These are phyloP conservation scores for Myocastor coypus DNA, from an alignment of 2,113 vertebrate genomes.

Conservation along the genomic window DNA sequence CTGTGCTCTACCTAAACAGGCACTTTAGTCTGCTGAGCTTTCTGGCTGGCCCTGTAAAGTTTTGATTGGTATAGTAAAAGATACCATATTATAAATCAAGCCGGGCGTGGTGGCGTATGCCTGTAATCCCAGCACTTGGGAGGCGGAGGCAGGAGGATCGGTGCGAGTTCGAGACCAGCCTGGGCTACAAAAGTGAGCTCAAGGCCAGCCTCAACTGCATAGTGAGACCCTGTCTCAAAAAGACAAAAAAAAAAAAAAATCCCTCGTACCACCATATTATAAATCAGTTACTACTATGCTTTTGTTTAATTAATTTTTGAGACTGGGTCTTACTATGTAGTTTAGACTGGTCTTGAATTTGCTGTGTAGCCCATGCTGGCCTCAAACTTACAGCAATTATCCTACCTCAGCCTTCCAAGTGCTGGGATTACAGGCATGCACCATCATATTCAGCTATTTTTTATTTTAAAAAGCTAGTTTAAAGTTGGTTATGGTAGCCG, in stretches of 20 bases:
- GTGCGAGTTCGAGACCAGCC: too few species aligned
- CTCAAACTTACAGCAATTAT: background rate
- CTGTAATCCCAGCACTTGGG: too few species aligned
- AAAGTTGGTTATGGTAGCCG: background rate
- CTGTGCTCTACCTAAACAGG: too few species aligned
- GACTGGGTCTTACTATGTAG: background rate
- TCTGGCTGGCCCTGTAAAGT: background rate
- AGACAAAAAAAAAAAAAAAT: too few species aligned
- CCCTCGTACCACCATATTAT: background rate
- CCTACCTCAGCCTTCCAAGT: background rate
- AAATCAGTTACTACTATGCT: conserved; percentile 47
- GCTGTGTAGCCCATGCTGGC: background rate
- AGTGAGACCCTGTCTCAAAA: too few species aligned
- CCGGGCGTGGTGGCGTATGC: too few species aligned
- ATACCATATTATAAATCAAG: conserved; percentile 8
- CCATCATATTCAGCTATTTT: background rate
- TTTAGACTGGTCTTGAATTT: background rate
- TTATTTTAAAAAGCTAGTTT: conserved; percentile 6
- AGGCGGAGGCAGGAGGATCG: too few species aligned
- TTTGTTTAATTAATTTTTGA: background rate
- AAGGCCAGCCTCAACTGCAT: too few species aligned
- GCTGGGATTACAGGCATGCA: background rate
- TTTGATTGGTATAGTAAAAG: conserved; percentile 59
- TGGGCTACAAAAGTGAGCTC: too few species aligned
- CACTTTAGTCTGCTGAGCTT: too few species aligned